phyloP scores from a whole-genome alignment of 2,113 vertebrate species.

The Pogonocichla stellata region DNA sequence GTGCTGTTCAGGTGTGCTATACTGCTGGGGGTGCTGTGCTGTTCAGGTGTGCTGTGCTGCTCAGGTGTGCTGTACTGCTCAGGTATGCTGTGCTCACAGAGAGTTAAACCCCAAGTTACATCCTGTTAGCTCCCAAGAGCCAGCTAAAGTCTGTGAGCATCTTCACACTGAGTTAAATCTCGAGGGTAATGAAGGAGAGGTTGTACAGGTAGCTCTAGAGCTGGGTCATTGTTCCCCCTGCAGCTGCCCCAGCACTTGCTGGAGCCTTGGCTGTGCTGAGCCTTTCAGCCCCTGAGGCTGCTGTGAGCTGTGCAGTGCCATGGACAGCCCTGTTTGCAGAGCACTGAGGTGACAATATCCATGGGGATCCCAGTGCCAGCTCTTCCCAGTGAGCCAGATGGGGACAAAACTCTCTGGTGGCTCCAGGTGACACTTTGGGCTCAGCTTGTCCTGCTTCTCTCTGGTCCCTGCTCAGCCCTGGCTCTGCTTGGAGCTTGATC shows the following conservation, averaged over 20 bases:
- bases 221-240: not conserved
- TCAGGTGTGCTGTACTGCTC: no score
- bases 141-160: not conserved
- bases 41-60: no score
- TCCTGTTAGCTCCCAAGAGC: accelerated
- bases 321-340: not conserved
- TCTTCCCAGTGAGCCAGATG: not conserved
- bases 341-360: not conserved
- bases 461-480: not conserved
- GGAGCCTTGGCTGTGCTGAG: not conserved
- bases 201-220: not conserved
- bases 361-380: not conserved
- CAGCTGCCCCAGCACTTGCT: not conserved
- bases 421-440: not conserved
- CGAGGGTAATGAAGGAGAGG: no score
- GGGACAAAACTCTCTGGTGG: not conserved
- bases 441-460: not conserved
- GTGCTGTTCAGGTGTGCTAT: no score
- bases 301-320: not conserved
- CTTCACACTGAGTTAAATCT: not conserved
- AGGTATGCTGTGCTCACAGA: not conserved
- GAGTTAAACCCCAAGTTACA: not conserved
- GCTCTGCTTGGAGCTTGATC: not conserved
- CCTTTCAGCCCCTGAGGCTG: not conserved
- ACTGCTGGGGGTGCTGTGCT: no score